Conservation (phyloP, 1,140 invertebrate species). For the Choristoneura fumiferana region DNA sequence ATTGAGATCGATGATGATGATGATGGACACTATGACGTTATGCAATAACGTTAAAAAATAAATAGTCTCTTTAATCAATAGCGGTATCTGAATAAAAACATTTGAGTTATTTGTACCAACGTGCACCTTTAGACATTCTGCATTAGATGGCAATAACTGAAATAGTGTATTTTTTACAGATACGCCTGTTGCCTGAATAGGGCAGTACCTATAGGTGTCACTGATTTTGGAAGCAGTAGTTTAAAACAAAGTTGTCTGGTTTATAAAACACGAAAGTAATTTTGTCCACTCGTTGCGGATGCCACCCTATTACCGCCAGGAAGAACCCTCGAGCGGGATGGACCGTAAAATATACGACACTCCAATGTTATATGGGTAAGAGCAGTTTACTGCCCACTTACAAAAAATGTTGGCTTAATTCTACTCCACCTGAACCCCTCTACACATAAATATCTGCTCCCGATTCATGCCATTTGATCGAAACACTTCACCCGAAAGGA, state of each 20-base stretch:
- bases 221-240: too few relatives aligned
- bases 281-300: constrained; percentile 63
- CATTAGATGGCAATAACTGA: too few relatives aligned
- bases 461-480: constrained; percentile 59
- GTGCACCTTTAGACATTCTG: too few relatives aligned
- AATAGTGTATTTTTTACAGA: too few relatives aligned
- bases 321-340: constrained; percentile 60
- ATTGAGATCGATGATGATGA: too few relatives aligned
- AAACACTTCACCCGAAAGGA: constrained; percentile 36
- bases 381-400: constrained; percentile 70
- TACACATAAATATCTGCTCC: constrained; percentile 59
- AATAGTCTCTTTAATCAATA: too few relatives aligned
- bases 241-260: constrained; percentile 50
- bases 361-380: constrained; percentile 67
- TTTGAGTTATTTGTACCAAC: too few relatives aligned
- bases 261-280: constrained; percentile 70
- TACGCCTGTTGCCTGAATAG: too few relatives aligned
- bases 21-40: too few relatives aligned
- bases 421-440: constrained; percentile 36
- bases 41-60: too few relatives aligned
- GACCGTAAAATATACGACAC: constrained; percentile 74
- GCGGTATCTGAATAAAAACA: too few relatives aligned
- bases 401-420: constrained; percentile 74
- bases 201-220: too few relatives aligned
- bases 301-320: constrained; percentile 39